These are phyloP conservation scores for Palythoa grandis DNA, from an alignment of 92 coral and sea anemone species.

Conservation along the genomic window DNA sequence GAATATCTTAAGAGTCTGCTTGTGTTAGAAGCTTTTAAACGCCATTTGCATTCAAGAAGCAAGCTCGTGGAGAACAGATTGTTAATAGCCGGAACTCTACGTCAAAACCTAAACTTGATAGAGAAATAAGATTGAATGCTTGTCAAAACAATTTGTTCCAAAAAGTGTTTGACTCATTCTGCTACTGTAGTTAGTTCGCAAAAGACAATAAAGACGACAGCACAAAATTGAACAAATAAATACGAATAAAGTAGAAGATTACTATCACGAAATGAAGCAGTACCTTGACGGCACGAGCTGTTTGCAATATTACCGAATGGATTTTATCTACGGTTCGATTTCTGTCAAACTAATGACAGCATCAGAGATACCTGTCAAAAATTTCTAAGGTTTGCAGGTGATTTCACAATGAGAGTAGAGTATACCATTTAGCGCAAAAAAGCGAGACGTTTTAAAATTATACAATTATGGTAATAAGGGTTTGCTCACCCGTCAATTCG, in stretches of 20 bases:
- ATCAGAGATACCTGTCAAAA: conserved; percentile 12
- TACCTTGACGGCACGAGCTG: neutral
- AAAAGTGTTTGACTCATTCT: neutral
- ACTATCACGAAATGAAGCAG: too few relatives aligned
- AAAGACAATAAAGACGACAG: neutral
- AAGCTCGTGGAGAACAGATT: neutral
- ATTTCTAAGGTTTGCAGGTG: conserved; percentile 36
- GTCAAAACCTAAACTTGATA: conserved; percentile 5
- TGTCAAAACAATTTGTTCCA: conserved; percentile 19
- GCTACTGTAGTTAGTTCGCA: neutral
- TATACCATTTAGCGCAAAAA: conserved; percentile 17
- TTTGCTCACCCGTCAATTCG: conserved; percentile 20
- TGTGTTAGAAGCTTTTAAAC: neutral
- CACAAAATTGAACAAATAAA: neutral
- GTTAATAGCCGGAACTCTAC: conserved; percentile 21
- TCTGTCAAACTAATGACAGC: conserved; percentile 10
- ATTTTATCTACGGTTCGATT: conserved; percentile 1
- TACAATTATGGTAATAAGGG: conserved; percentile 19
- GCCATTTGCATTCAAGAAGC: too few relatives aligned
- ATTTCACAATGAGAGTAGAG: neutral
- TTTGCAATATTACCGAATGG: neutral
- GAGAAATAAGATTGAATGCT: neutral
- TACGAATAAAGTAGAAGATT: neutral
- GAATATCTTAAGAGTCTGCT: neutral
- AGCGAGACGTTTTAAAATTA: conserved; percentile 26